Conservation (phyloP, 2,113 vertebrate species). For the Rattus norvegicus region GRCr8 NC_086032.1:86821001-86821500, state of each 20-base stretch:
- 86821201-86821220: background rate
- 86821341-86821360: background rate
- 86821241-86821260: background rate
- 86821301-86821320: background rate
- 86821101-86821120: background rate
- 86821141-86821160: background rate
- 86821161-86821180: too few species aligned
- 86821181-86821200: too few species aligned
- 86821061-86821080: background rate
- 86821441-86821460: background rate
- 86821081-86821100: background rate
- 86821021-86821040: fast-evolving
- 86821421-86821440: background rate
- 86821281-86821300: background rate
- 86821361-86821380: background rate
- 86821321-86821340: background rate
- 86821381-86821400: too few species aligned
- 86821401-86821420: background rate
- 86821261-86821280: background rate
- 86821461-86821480: fast-evolving
- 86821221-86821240: background rate
- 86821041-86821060: background rate
- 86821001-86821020: background rate
- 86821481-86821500: fast-evolving
- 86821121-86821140: background rate